Evolutionary conservation across 2,113 vertebrate genomes (phyloP).

Genomic region (Apistogramma diplotaenia): DNA sequence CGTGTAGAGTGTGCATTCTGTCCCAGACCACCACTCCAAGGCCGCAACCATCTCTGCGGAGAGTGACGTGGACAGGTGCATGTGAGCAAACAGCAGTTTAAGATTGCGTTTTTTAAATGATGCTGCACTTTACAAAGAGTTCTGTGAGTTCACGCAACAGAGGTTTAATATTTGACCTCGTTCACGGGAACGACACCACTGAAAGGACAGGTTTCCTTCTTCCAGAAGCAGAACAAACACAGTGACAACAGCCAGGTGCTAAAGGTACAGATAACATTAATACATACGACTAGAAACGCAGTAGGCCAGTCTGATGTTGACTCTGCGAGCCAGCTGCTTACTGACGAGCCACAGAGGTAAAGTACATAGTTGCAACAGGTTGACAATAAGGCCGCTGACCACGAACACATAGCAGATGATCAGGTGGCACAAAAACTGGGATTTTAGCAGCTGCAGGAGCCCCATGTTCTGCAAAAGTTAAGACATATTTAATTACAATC

Average conservation of each 20-base stretch:
- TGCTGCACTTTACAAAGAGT: not conserved
- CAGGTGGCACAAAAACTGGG: conserved; percentile 90
- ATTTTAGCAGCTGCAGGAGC: conserved; percentile 85
- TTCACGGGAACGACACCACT: not conserved
- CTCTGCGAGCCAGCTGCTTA: conserved; percentile 87
- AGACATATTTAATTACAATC: not conserved
- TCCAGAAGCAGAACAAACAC: not conserved
- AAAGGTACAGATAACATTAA: not conserved
- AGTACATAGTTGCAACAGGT: conserved; percentile 88
- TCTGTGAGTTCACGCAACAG: not conserved
- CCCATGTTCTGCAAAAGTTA: conserved; percentile 78
- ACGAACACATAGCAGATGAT: conserved; percentile 94
- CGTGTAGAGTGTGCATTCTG: conserved; percentile 88
- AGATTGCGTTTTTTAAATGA: not conserved
- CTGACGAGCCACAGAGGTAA: conserved; percentile 87
- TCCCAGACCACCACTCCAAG: conserved; percentile 98
- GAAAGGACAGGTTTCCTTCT: not conserved
- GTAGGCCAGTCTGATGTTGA: conserved; percentile 93
- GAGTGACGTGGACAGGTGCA: not conserved
- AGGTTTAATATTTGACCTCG: not conserved
- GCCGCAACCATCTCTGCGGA: conserved; percentile 89
- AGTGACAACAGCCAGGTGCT: not conserved
- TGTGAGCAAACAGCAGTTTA: not conserved
- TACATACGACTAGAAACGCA: conserved; percentile 91
- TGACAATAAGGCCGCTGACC: conserved; percentile 88